These are phyloP conservation scores for Grallaria varia DNA, from an alignment of 2,113 vertebrate species.

Conservation along the genomic window DNA sequence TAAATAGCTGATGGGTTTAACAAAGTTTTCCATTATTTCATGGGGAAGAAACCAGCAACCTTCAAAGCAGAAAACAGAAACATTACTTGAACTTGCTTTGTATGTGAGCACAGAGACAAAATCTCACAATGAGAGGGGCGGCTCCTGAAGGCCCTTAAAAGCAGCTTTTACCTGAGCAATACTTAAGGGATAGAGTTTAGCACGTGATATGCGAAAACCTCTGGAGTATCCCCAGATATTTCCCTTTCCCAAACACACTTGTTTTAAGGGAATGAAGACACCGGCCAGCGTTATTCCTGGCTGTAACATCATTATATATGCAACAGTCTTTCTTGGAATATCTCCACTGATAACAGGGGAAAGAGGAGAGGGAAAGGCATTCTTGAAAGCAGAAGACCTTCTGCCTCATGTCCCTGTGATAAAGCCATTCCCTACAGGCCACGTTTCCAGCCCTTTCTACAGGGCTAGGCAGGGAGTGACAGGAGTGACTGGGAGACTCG, in stretches of 20 bases:
- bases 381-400: not conserved
- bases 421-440: not conserved
- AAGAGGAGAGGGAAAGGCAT: not conserved
- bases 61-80: not conserved
- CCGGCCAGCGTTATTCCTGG: not conserved
- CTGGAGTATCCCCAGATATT: not conserved
- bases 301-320: not conserved
- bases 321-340: not conserved
- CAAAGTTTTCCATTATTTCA: not conserved
- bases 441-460: not conserved
- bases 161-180: not conserved
- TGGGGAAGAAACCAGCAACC: not conserved
- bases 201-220: not conserved
- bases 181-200: not conserved
- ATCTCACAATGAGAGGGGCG: accelerated
- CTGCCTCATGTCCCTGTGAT: not conserved
- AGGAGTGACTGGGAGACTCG: not conserved
- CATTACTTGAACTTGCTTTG: not conserved
- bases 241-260: not conserved
- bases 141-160: not conserved
- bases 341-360: not conserved
- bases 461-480: not conserved
- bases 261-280: not conserved
- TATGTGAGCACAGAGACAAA: not conserved
- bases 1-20: not conserved